A percentile compares a stretch with the other conserved stretches of the same genome.
These are phyloP conservation scores for Steatornis caripensis DNA, from an alignment of 2,113 vertebrate genomes.

Conservation along the genomic window DNA sequence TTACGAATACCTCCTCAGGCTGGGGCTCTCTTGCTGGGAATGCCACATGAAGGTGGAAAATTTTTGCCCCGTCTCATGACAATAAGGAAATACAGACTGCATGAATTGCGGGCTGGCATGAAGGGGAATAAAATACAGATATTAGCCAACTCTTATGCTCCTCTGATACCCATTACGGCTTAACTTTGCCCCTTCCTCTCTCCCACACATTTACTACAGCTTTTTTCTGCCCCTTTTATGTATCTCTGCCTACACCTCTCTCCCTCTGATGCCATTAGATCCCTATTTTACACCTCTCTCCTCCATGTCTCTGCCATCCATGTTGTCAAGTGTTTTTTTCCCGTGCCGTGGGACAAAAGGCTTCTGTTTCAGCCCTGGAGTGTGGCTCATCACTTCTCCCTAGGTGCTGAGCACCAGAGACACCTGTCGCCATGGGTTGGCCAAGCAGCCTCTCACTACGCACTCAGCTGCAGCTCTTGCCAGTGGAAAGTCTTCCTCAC, in stretches of 20 bases:
- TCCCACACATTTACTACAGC: neutral
- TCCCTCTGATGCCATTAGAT: neutral
- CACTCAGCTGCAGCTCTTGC: neutral
- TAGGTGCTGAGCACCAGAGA: neutral
- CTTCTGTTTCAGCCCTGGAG: neutral
- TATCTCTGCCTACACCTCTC: neutral
- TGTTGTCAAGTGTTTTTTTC: neutral
- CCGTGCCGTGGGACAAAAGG: neutral
- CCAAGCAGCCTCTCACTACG: neutral
- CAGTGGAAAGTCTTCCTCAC: slow-evolving; percentile 23
- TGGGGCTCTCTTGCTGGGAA: neutral
- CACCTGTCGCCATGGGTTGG: rapidly evolving
- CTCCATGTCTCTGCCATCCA: neutral
- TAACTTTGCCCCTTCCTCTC: neutral
- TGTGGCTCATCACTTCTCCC: neutral
- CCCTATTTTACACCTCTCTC: neutral
- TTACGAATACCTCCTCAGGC: neutral
- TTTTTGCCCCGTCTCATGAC: neutral
- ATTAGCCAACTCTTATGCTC: neutral
- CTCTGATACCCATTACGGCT: neutral
- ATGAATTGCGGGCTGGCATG: neutral
- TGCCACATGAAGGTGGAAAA: neutral
- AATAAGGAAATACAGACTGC: neutral
- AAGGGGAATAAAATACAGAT: neutral
- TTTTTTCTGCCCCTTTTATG: neutral